These are phyloP conservation scores for Marisa cornuarietis DNA, from an alignment of 1,140 invertebrate genomes.

Conservation along the genomic window DNA sequence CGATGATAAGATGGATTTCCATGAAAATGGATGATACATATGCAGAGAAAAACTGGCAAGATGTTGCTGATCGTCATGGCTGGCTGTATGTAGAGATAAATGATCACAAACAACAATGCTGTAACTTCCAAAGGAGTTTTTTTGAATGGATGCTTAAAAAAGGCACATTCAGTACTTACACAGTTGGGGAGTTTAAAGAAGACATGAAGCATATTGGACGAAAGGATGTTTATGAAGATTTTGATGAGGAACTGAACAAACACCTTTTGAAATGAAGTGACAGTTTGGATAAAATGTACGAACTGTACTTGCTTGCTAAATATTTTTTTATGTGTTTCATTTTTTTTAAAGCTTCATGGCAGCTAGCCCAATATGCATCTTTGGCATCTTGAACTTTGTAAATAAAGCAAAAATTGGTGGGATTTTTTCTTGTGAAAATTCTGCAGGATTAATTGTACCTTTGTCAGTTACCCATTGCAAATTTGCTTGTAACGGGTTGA, in stretches of 20 bases:
- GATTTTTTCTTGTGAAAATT: too few species aligned
- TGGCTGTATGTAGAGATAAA: conserved; percentile 8
- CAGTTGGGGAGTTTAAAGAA: neutral
- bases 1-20: conserved; percentile 3
- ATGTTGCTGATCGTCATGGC: neutral
- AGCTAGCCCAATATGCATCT: too few species aligned
- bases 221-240: conserved; percentile 7
- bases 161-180: conserved; percentile 5
- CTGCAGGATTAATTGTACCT: too few species aligned
- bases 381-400: too few species aligned
- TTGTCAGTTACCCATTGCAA: too few species aligned
- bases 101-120: neutral
- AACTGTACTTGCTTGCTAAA: too few species aligned
- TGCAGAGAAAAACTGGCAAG: conserved; percentile 15
- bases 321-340: too few species aligned
- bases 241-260: conserved; percentile 7
- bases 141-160: conserved; percentile 7
- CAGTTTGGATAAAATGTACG: too few species aligned
- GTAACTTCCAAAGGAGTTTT: neutral
- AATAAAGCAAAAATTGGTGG: too few species aligned
- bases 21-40: neutral
- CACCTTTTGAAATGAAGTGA: too few species aligned
- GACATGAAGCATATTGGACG: conserved; percentile 3
- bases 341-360: too few species aligned
- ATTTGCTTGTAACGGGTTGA: too few species aligned